These are phyloP conservation scores for Periophthalmodon schlosseri DNA, from an alignment of 2,113 vertebrate species.

Conservation along the genomic window DNA sequence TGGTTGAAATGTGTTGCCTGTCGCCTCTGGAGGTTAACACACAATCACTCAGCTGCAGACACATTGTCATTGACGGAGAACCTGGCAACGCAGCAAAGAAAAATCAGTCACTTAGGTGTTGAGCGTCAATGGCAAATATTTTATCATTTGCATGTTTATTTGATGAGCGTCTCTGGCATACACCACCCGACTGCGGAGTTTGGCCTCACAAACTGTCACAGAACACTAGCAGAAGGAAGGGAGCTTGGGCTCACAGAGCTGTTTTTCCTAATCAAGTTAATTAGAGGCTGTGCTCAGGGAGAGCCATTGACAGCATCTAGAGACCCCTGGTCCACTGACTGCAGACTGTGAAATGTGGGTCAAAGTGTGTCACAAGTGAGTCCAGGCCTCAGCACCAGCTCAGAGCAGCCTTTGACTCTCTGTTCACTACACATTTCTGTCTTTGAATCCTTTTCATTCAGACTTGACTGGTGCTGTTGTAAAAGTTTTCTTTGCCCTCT, in stretches of 20 bases:
- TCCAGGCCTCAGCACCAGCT: conserved; percentile 20
- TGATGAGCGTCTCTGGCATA: conserved; percentile 58
- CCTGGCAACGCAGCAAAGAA: conserved; percentile 40
- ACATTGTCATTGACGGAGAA: conserved; percentile 68
- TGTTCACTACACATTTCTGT: conserved; percentile 11
- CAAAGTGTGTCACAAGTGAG: conserved; percentile 48
- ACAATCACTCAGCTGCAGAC: conserved; percentile 58
- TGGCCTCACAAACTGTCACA: conserved; percentile 56
- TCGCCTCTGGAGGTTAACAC: conserved; percentile 66
- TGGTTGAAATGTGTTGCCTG: conserved; percentile 56
- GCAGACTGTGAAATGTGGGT: conserved; percentile 46
- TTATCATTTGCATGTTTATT: conserved; percentile 74
- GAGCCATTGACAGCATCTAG: conserved; percentile 50
- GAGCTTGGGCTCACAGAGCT: conserved; percentile 43
- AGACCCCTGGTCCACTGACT: conserved; percentile 53
- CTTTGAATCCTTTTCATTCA: conserved; percentile 20
- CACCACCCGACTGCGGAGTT: conserved; percentile 43
- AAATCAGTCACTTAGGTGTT: conserved; percentile 63
- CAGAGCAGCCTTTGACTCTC: conserved; percentile 25
- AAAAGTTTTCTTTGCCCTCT: conserved; percentile 6
- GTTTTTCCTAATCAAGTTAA: conserved; percentile 70
- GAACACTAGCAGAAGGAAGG: conserved; percentile 30
- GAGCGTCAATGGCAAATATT: conserved; percentile 58
- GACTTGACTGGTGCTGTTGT: conserved; percentile 14
- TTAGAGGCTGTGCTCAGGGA: conserved; percentile 58